Evolutionary conservation across 2,888 invertebrate species (phyloP).

Genomic region (Andrena praecox): DNA sequence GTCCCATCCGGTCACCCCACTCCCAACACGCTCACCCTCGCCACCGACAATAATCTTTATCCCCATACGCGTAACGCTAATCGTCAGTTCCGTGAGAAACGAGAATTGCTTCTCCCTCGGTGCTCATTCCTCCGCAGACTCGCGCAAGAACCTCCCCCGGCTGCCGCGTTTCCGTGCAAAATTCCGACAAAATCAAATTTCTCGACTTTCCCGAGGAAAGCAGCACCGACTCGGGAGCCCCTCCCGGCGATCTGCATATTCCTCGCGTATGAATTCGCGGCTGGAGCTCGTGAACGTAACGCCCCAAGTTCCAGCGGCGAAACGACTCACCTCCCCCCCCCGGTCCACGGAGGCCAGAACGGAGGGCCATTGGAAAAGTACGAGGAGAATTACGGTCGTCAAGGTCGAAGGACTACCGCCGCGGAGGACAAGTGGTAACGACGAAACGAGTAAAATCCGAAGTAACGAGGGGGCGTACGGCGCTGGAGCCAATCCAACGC

Average conservation of each 20-base stretch:
- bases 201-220: conserved; percentile 26
- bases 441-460: conserved; percentile 8
- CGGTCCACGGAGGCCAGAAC: neutral
- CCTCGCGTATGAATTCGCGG: conserved; percentile 35
- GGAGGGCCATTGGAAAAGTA: conserved; percentile 2
- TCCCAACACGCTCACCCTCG: neutral
- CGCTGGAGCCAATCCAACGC: conserved; percentile 26
- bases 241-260: conserved; percentile 43
- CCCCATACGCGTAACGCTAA: neutral
- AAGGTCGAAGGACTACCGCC: neutral
- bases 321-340: neutral
- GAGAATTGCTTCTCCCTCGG: conserved; percentile 4
- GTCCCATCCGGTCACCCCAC: neutral
- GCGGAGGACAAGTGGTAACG: conserved; percentile 12
- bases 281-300: conserved; percentile 4
- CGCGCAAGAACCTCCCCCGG: neutral
- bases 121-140: conserved; percentile 16
- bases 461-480: conserved; percentile 22
- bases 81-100: neutral
- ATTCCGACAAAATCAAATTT: conserved; percentile 48
- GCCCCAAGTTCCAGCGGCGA: neutral
- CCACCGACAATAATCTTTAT: neutral
- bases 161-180: conserved; percentile 6
- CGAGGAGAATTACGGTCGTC: neutral
- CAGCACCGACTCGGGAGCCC: conserved; percentile 16